Percentiles rank a stretch among this genome's conserved stretches.
Evolutionary conservation across 2,797 vertebrate genomes (phyloP).

Genomic region (Pterois miles): DNA sequence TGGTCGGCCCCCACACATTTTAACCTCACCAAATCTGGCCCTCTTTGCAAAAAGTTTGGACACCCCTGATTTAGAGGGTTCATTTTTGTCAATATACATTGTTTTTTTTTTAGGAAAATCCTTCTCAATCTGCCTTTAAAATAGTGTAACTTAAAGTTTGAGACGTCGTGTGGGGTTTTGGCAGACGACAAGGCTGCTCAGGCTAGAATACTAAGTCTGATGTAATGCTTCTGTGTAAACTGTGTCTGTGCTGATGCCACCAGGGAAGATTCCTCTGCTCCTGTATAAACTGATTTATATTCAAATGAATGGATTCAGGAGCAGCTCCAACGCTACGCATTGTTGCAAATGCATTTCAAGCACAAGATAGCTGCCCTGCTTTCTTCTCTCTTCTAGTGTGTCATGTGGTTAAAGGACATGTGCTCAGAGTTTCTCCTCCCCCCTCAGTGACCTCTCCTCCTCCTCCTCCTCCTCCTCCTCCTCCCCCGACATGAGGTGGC

Average conservation of each 20-base stretch:
- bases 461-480: not conserved
- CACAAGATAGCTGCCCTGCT: constrained; percentile 14
- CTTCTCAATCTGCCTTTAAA: not conserved
- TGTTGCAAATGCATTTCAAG: constrained; percentile 17
- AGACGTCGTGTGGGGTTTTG: constrained; percentile 6
- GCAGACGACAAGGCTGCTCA: not conserved
- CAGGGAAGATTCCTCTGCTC: constrained; percentile 6
- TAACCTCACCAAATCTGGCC: no score
- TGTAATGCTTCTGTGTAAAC: constrained; percentile 5
- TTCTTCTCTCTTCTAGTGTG: constrained; percentile 19
- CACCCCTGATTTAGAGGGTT: not conserved
- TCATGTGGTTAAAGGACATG: constrained; percentile 60
- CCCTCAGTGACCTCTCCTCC: constrained; percentile 20
- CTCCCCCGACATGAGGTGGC: constrained; percentile 36
- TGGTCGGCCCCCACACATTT: no score
- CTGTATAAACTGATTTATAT: constrained; percentile 35
- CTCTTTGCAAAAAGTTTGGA: no score
- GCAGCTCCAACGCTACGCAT: not conserved
- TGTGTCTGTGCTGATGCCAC: constrained; percentile 7
- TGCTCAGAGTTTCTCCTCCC: constrained; percentile 28
- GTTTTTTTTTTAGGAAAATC: not conserved
- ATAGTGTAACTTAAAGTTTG: constrained; percentile 1
- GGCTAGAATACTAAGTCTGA: constrained; percentile 2
- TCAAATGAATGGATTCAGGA: constrained; percentile 29
- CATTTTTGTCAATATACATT: not conserved